Conservation (phyloP, 2,888 invertebrate species). For the Scelioninae gen. 1 region DNA sequence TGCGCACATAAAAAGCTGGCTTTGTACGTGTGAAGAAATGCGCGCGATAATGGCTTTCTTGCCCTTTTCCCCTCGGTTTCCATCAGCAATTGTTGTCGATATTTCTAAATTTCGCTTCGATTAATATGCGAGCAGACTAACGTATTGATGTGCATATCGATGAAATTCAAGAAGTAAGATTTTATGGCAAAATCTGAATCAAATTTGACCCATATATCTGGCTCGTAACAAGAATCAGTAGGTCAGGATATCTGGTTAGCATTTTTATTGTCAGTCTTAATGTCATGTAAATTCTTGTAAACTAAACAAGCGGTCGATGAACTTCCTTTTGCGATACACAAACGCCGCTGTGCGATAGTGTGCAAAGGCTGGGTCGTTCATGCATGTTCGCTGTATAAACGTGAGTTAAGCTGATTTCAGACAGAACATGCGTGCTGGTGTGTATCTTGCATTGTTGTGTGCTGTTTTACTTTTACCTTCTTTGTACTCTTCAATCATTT, state of each 20-base stretch:
- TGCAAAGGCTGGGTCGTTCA: constrained; percentile 59
- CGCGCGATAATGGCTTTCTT: neutral
- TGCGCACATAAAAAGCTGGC: constrained; percentile 14
- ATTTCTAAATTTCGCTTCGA: too few relatives aligned
- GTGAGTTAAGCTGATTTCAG: constrained; percentile 64
- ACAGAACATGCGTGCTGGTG: constrained; percentile 49
- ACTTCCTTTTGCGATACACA: constrained; percentile 66
- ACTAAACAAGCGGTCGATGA: constrained; percentile 70
- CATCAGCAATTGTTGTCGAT: too few relatives aligned
- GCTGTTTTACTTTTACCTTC: constrained; percentile 57
- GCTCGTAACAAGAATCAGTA: constrained; percentile 36
- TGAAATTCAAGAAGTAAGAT: constrained; percentile 36
- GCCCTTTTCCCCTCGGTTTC: too few relatives aligned
- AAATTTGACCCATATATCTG: constrained; percentile 27
- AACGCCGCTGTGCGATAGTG: constrained; percentile 41
- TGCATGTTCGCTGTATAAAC: constrained; percentile 58
- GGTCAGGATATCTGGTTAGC: constrained; percentile 41
- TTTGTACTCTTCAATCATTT: constrained; percentile 41
- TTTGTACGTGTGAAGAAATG: constrained; percentile 3
- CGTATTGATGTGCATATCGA: neutral
- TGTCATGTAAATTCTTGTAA: constrained; percentile 66
- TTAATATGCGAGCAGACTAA: neutral
- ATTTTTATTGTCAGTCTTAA: constrained; percentile 52
- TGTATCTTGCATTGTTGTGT: constrained; percentile 42
- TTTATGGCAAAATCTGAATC: constrained; percentile 18